phyloP scores from a whole-genome alignment of 2,113 vertebrate genomes.

The Nothobranchius furzeri region DNA sequence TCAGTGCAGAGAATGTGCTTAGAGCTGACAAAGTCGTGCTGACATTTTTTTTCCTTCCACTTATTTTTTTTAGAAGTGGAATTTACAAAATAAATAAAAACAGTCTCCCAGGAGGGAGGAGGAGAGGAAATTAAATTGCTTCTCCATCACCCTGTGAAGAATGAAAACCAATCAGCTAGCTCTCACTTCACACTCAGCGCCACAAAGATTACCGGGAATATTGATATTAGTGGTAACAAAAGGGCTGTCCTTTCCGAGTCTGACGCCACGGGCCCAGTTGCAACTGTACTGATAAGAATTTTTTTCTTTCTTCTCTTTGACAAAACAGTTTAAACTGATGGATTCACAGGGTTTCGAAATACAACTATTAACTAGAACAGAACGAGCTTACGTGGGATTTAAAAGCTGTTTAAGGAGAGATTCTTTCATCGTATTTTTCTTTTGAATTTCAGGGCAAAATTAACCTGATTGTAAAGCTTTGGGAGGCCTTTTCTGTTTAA shows the following conservation, averaged over 20 bases:
- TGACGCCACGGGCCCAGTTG: conserved; percentile 17
- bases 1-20: conserved; percentile 65
- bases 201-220: conserved; percentile 58
- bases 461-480: conserved; percentile 4
- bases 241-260: conserved; percentile 31
- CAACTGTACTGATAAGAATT: conserved; percentile 39
- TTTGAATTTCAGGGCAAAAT: conserved; percentile 7
- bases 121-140: conserved; percentile 68
- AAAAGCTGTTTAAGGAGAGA: conserved; percentile 28
- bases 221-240: conserved; percentile 63
- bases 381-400: conserved; percentile 16
- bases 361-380: conserved; percentile 23
- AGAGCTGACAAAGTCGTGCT: conserved; percentile 71
- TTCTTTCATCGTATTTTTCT: neutral
- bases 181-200: conserved; percentile 51
- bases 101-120: conserved; percentile 53
- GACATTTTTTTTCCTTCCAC: conserved; percentile 56
- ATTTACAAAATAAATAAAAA: conserved; percentile 51
- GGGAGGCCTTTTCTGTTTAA: conserved; percentile 17
- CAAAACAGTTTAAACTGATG: conserved; percentile 29
- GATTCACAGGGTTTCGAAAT: conserved; percentile 48
- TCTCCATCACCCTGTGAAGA: conserved; percentile 56
- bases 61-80: conserved; percentile 38
- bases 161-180: conserved; percentile 65
- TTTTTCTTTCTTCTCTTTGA: conserved; percentile 8